Percentiles rank a stretch among this genome's conserved stretches.
Conservation (phyloP, 1,140 invertebrate genomes). For the Bemisia tabaci region DNA sequence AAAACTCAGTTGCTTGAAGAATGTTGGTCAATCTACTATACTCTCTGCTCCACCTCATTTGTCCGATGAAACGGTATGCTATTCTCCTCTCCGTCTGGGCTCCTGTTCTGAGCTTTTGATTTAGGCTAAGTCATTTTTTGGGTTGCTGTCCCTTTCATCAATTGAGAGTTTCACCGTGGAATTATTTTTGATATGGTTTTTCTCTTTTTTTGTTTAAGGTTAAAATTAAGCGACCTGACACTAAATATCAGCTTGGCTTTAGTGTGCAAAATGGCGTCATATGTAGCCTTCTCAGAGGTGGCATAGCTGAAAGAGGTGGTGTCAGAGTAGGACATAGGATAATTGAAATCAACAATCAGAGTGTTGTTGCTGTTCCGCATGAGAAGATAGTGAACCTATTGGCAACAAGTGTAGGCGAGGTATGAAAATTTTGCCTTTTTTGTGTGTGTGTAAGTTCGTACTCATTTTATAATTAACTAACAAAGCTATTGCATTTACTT, state of each 20-base stretch:
- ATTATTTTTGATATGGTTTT: not conserved
- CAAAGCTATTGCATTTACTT: not conserved
- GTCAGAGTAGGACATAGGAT: constrained; percentile 97
- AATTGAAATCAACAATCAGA: constrained; percentile 98
- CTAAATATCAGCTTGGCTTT: constrained; percentile 98
- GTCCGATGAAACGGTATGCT: no score
- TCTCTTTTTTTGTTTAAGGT: not conserved
- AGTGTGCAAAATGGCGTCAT: constrained; percentile 99
- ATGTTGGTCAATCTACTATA: no score
- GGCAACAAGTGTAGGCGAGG: constrained; percentile 97
- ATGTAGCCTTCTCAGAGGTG: constrained; percentile 90
- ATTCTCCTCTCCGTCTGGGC: no score
- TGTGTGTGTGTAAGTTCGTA: not conserved
- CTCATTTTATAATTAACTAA: not conserved
- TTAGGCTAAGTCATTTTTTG: no score
- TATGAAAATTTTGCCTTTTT: constrained; percentile 33
- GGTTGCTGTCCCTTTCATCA: no score
- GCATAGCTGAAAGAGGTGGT: constrained; percentile 95
- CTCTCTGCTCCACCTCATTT: no score
- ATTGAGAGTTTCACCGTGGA: no score
- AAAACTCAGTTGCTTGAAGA: no score
- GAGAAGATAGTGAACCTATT: constrained; percentile 98
- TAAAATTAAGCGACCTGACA: constrained; percentile 96
- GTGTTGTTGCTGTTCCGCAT: constrained; percentile 97
- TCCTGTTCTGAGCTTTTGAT: no score